Conservation (phyloP, 2,888 invertebrate genomes). For the Epistrophella euchroma region DNA sequence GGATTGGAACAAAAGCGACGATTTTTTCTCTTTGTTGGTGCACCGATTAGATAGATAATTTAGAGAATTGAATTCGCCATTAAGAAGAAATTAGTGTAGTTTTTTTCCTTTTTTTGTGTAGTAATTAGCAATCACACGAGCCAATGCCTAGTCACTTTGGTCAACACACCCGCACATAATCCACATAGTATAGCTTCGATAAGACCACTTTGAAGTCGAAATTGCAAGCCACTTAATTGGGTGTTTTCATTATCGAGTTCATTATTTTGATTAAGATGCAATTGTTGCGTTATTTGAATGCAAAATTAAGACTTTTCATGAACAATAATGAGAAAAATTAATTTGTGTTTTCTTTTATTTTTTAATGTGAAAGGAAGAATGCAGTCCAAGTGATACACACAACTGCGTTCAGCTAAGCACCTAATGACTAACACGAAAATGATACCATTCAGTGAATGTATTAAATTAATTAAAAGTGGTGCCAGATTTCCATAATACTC, state of each 20-base stretch:
- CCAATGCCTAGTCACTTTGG: slow-evolving; percentile 75
- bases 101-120: slow-evolving; percentile 29
- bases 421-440: slow-evolving; percentile 65
- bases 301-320: slow-evolving; percentile 62
- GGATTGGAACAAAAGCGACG: slow-evolving; percentile 54
- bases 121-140: slow-evolving; percentile 71
- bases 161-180: slow-evolving; percentile 76
- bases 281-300: slow-evolving; percentile 59
- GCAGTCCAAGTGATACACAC: slow-evolving; percentile 64
- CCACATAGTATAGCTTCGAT: slow-evolving; percentile 73
- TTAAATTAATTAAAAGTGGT: slow-evolving; percentile 28
- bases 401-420: slow-evolving; percentile 63
- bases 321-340: slow-evolving; percentile 75
- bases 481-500: slow-evolving; percentile 4
- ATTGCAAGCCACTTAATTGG: slow-evolving; percentile 49
- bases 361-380: slow-evolving; percentile 73
- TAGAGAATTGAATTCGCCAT: slow-evolving; percentile 67
- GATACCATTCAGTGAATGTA: slow-evolving; percentile 30
- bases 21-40: slow-evolving; percentile 24
- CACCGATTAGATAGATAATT: slow-evolving; percentile 43
- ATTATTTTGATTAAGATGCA: slow-evolving; percentile 45
- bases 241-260: slow-evolving; percentile 57
- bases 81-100: slow-evolving; percentile 40
- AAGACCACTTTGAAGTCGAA: slow-evolving; percentile 58
- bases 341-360: slow-evolving; percentile 75